Base-by-base conservation (phyloP, 2,888 invertebrate genomes). In the Holacanthella duospinosa region DNA sequence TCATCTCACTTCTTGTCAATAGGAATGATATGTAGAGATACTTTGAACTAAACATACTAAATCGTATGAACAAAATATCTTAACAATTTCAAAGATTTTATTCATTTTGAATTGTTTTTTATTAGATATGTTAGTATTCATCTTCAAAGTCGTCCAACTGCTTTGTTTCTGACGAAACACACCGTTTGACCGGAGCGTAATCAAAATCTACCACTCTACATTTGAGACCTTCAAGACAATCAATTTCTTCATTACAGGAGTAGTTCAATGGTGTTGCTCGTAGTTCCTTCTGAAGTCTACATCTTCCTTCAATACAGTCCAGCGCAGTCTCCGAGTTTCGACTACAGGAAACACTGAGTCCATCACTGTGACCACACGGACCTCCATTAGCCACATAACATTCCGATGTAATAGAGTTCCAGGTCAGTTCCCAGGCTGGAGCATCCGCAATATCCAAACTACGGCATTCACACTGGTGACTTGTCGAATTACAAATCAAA, bases 161-260 rank as follows among this genome's bases (percentile, higher is more conserved):
- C 6, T 25, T 25, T 6, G 56, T 55, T 4, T 55, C 56, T 19
- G 56, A 28, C 27, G 16, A n/a, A 4, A 55, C 56, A 28, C 56
- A 55, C 6, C 26, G 6, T n/a, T n/a, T 12, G 9, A n/a, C 6
- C 6, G 24, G 4, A 6, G 27, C 6, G 29, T 9, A 55, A 26
- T 55, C 24, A n/a, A 55, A 55, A 55, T n/a, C 27, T 4, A 28
- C 27, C n/a, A 55, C 56, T 55, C n/a, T 55, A 28, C 66, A 66
- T 9, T 21, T n/a, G n/a, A 67, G 53, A 6, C 67, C 67, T 29
- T 56, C 36, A 24, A 56, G 60, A 27, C 67, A 67, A 28, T 67
- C 67, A 2, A 67, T 25, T 29, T 61, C 62, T 25, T 67, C 67
- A 29, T 67, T 57, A 36, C 67, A 67, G 43, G 55, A 64, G 6